Percentiles rank a stretch among this genome's conserved stretches.
Conservation (phyloP, 1,140 invertebrate genomes). For the Bombyx mandarina region DNA sequence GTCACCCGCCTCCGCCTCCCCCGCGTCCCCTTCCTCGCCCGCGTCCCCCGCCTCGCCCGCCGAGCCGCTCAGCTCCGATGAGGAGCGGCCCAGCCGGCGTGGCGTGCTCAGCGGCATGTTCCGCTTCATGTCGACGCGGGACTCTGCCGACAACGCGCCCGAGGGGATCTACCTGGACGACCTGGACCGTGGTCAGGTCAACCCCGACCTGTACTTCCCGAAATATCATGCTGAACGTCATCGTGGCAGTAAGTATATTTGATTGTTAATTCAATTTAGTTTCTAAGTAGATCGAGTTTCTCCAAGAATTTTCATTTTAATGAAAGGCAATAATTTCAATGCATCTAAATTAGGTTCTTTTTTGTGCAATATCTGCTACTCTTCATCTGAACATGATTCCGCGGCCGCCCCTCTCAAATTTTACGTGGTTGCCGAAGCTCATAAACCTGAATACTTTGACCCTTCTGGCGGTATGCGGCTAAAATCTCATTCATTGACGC, state of each 20-base stretch:
- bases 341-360: too few species aligned
- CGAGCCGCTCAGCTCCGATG: constrained; percentile 58
- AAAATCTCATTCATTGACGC: too few species aligned
- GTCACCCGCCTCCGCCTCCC: constrained; percentile 22
- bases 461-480: too few species aligned
- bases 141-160: constrained; percentile 70
- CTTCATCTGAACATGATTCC: too few species aligned
- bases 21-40: constrained; percentile 34
- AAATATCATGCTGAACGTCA: constrained; percentile 55
- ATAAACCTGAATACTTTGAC: too few species aligned
- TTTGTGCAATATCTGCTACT: too few species aligned
- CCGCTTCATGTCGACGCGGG: constrained; percentile 89
- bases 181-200: constrained; percentile 88
- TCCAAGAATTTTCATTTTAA: too few species aligned
- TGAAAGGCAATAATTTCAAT: too few species aligned
- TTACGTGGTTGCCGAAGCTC: too few species aligned
- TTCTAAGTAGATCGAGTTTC: too few species aligned
- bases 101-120: constrained; percentile 90
- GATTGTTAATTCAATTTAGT: neutral
- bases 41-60: constrained; percentile 37
- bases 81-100: constrained; percentile 41
- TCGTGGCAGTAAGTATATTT: constrained; percentile 31
- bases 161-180: constrained; percentile 96
- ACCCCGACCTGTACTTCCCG: constrained; percentile 94
- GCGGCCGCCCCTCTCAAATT: too few species aligned